These are phyloP conservation scores for Emys orbicularis DNA, from an alignment of 2,797 vertebrate genomes.

Conservation along the genomic window DNA sequence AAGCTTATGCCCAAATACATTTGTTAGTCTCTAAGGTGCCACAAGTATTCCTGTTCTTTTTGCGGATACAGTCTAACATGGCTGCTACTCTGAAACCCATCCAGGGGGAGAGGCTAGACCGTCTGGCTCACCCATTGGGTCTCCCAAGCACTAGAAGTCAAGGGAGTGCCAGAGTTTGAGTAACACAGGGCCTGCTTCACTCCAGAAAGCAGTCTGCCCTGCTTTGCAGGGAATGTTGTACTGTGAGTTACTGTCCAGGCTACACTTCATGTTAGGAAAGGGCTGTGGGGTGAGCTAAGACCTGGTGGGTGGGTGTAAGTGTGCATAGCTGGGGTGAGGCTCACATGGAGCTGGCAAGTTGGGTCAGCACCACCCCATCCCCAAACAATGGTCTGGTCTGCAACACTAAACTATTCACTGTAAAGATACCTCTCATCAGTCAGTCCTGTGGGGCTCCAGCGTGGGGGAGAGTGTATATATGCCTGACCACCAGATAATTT, in stretches of 20 bases:
- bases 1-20: no score
- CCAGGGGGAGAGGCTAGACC: background rate
- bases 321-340: background rate
- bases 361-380: background rate
- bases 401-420: background rate
- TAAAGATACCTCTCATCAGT: background rate
- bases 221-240: background rate
- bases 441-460: background rate
- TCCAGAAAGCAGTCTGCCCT: background rate
- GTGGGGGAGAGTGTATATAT: background rate
- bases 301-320: background rate
- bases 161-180: background rate
- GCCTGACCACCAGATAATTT: background rate
- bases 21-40: no score
- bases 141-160: background rate
- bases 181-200: background rate
- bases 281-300: background rate
- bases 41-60: no score
- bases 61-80: no score
- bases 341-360: background rate
- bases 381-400: background rate
- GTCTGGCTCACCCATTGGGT: background rate
- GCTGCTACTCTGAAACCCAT: background rate
- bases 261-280: background rate
- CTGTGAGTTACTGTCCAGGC: background rate